These are phyloP conservation scores for Theonella swinhoei DNA, from an alignment of 37 sponge, comb jelly and placozoan species.

Conservation along the genomic window DNA sequence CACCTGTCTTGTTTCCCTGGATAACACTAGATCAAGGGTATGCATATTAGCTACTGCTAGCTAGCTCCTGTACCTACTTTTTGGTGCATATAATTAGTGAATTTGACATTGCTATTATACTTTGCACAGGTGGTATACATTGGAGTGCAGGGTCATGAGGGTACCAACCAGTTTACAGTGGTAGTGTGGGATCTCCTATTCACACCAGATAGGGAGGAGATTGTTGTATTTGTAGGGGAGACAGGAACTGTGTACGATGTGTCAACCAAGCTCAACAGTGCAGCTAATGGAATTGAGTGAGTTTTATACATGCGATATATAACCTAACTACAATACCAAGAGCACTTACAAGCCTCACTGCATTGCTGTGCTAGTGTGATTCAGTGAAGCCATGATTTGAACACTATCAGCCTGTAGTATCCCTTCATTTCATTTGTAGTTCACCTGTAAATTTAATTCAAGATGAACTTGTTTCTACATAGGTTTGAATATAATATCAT, in stretches of 20 bases:
- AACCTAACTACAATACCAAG: no score
- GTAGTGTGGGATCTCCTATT: conserved; percentile 63
- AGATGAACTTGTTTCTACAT: neutral
- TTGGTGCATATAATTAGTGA: no score
- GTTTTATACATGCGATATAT: neutral
- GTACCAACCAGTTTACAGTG: conserved; percentile 36
- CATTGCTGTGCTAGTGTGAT: no score
- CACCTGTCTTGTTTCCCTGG: neutral
- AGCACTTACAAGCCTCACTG: no score
- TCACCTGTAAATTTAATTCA: no score
- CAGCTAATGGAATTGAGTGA: neutral
- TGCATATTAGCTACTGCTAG: no score
- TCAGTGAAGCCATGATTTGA: no score
- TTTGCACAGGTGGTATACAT: conserved; percentile 61
- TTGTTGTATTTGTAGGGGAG: conserved; percentile 14
- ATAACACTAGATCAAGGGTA: neutral
- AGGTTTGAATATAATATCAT: conserved; percentile 40
- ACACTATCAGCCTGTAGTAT: no score
- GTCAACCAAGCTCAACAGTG: conserved; percentile 14
- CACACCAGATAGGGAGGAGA: conserved; percentile 10
- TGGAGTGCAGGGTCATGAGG: conserved; percentile 42
- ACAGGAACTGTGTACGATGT: conserved; percentile 29
- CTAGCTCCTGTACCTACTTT: no score
- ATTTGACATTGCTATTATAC: no score
- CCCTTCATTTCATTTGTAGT: neutral